Base-by-base conservation (phyloP, 2,888 invertebrate species). In the Parnassius orleans region DNA sequence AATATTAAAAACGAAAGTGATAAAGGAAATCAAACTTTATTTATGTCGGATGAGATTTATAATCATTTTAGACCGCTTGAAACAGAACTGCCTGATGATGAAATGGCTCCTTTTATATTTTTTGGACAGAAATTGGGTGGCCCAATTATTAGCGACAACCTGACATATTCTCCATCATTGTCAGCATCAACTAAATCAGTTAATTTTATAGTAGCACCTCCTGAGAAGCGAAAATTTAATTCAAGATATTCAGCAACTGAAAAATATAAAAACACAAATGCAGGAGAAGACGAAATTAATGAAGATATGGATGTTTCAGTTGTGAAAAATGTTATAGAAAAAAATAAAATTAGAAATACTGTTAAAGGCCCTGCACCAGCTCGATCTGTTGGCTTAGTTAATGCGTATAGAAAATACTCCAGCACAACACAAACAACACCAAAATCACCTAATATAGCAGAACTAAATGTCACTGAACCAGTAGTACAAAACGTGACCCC, bases 91-190 rank as follows among this genome's bases (percentile, higher is more conserved):
- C 93, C 94, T 0, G 92, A 92, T 52, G 94, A 94, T 77, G 95
- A 95, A 72, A 93, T 95, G 88, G 93, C 93, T 56, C 95, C 95
- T 11, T 95, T 95, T 79, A 86, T 95, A 63, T 94, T 92, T 74
- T 95, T 95, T 75, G 95, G 95, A 0, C 94, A 95, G 74, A 95
- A 95, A 76, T 74, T 92, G 51, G 89, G 83, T 10, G 85, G 88
- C 1, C 83, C 74, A 64, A 71, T 74, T 14, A 83, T 91, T 15
- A 86, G 72, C 64, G 92, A 91, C 65, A 92, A 91, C 67, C 76
- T 91, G 11, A 91, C 90, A 0, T 83, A 88, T 70, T 86, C 88
- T 15, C 90, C 91, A n/a, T 84, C 84, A 33, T 68, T 88, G 53
- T 89, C 89, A 52, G 89, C 91, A n/a, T 91, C 91, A 3, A 92